Evolutionary conservation across 2,888 invertebrate genomes (phyloP), one percentile per base, ranked within the genome.

Genomic region (Synanthedon myopaeformis): DNA sequence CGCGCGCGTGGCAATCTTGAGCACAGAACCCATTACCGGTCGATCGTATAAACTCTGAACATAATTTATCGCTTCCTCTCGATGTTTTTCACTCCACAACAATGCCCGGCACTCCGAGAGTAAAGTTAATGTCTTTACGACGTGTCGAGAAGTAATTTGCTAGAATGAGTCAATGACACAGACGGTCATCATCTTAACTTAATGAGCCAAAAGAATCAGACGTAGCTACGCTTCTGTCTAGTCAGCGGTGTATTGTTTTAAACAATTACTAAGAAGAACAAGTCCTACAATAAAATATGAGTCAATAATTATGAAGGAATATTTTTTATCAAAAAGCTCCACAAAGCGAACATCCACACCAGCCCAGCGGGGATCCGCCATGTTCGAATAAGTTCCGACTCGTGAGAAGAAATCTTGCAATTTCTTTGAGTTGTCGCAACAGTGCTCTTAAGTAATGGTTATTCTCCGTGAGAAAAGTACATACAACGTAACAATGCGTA

Each of bases 51-150:
- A 82, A 82, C 83, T 82, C 77, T 76, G 75, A 81, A 80, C 79
- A 79, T 82, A 80, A 86, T 86, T 86, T 86, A 86, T 86, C 69
- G 79, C 66, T 86, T 86, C 86, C 86, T 85, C 76, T 79, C 75
- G 64, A 65, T 76, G 76, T 84, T 84, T 84, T 82, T 83, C 82
- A 79, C 73, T 73, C 74, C 69, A 67, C 76, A 82, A 83, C 84
- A 84, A 84, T 82, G 69, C 76, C 70, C 68, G 64, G 63, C 73
- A 71, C 70, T 69, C 66, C 60, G 62, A 73, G 73, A 72, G 74
- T 73, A 70, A 76, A 77, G 74, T 76, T 80, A 80, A 81, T 80
- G 72, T 70, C 74, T 82, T 79, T 79, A 83, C 79, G 79, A 82
- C 66, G 74, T 80, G 79, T 75, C 72, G 75, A 77, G 62, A 66